Evolutionary conservation across 2,888 invertebrate species (phyloP).

Genomic region (Troglohyphantes excavatus): DNA sequence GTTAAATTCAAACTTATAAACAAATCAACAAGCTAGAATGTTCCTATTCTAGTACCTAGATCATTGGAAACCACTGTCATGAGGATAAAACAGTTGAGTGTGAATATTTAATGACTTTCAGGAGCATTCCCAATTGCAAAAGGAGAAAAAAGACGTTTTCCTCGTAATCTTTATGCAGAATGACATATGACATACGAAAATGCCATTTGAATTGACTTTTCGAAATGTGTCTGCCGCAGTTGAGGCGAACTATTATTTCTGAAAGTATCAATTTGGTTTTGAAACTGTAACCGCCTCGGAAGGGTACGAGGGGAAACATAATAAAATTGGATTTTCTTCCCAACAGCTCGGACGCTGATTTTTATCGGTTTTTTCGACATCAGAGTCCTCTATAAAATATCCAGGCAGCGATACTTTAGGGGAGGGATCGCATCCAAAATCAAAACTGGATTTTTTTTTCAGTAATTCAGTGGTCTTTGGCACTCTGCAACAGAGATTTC

Average conservation of each 20-base stretch:
- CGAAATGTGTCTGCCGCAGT: constrained; percentile 10
- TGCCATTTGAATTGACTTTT: constrained; percentile 50
- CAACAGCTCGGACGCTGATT: constrained; percentile 18
- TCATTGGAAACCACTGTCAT: too few relatives aligned
- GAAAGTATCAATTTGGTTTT: constrained; percentile 66
- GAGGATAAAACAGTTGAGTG: not conserved
- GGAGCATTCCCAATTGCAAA: not conserved
- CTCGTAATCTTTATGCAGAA: constrained; percentile 18
- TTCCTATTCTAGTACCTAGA: too few relatives aligned
- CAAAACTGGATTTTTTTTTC: constrained; percentile 14
- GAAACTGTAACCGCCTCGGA: constrained; percentile 44
- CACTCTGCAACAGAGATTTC: not conserved
- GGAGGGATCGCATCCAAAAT: constrained; percentile 39
- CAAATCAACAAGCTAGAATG: too few relatives aligned
- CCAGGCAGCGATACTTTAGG: constrained; percentile 19
- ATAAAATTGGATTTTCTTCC: constrained; percentile 57
- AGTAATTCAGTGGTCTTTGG: not conserved
- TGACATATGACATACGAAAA: constrained; percentile 52
- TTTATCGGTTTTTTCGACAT: constrained; percentile 55
- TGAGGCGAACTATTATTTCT: constrained; percentile 55
- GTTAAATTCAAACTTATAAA: too few relatives aligned
- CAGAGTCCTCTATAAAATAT: constrained; percentile 56
- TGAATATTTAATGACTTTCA: not conserved
- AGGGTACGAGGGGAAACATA: constrained; percentile 46
- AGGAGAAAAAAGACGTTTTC: not conserved